Evolutionary conservation across 2,113 vertebrate species (phyloP).

Genomic region (Ifrita kowaldi): DNA sequence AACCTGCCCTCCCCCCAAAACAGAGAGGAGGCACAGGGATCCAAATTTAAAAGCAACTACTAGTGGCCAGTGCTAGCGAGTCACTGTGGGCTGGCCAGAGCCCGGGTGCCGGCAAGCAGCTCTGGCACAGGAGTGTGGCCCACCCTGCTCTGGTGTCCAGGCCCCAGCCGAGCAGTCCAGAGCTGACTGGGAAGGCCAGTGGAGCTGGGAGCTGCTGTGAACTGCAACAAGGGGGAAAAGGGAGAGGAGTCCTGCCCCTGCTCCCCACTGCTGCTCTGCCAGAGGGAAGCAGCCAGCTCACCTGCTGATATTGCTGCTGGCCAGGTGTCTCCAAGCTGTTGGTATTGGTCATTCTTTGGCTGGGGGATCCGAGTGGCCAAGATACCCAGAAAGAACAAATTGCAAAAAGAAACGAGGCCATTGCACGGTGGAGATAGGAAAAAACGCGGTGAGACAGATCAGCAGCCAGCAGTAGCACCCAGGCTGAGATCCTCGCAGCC

Average conservation of each 20-base stretch:
- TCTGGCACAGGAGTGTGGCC: background rate
- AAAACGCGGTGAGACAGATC: background rate
- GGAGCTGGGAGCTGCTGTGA: background rate
- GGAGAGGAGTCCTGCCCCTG: background rate
- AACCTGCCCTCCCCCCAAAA: background rate
- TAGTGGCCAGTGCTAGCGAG: background rate
- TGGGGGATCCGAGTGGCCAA: background rate
- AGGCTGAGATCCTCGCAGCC: background rate
- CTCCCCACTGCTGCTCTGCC: background rate
- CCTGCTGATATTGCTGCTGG: background rate
- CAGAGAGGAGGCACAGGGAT: background rate
- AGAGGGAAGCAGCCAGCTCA: background rate
- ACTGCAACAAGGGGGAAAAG: rapidly evolving
- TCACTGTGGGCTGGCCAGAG: background rate
- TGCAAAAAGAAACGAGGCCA: background rate
- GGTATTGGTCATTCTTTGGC: background rate
- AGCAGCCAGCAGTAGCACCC: background rate
- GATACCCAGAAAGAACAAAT: background rate
- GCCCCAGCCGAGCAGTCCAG: background rate
- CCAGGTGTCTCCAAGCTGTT: background rate
- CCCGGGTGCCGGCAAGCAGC: background rate
- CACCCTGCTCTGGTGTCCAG: background rate
- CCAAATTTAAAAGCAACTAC: slow-evolving; percentile 18
- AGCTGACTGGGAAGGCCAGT: background rate
- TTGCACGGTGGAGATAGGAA: background rate